A percentile compares a stretch with the other conserved stretches of the same genome.
Evolutionary conservation across 2,113 vertebrate genomes (phyloP).

Genomic region (Speoplatyrhinus poulsoni): DNA sequence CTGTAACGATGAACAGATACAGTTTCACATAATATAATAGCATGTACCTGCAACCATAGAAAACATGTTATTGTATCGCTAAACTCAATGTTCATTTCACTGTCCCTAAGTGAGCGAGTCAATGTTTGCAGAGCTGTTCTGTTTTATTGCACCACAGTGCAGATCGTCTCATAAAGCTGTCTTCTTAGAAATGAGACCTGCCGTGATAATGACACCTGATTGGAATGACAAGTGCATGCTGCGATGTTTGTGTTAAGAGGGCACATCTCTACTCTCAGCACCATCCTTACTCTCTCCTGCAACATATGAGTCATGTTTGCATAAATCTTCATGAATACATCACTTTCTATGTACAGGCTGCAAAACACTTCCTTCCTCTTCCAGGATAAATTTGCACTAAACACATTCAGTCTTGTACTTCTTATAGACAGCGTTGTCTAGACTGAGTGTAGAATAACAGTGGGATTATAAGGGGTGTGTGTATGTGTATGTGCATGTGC

Average conservation of each 20-base stretch:
- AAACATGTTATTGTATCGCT: no score
- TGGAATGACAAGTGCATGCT: conserved; percentile 64
- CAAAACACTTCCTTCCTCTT: conserved; percentile 56
- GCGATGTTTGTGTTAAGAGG: conserved; percentile 64
- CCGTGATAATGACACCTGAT: no score
- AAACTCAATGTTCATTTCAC: no score
- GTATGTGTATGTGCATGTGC: conserved; percentile 54
- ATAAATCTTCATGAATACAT: conserved; percentile 47
- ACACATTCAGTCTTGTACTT: conserved; percentile 50
- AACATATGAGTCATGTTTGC: conserved; percentile 52
- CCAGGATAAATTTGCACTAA: conserved; percentile 61
- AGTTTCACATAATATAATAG: no score
- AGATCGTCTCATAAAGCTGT: no score
- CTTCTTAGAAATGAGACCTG: no score
- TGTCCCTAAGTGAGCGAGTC: no score
- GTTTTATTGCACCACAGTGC: no score
- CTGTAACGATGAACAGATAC: no score
- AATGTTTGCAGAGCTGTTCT: no score
- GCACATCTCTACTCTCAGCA: conserved; percentile 57
- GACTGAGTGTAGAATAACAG: conserved; percentile 39
- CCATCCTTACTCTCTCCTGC: conserved; percentile 44
- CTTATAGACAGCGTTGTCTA: conserved; percentile 53
- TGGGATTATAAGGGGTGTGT: conserved; percentile 60
- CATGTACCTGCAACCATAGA: no score
- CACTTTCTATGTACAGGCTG: conserved; percentile 80